These are phyloP conservation scores for Halcyon badia DNA, from an alignment of 2,797 vertebrate genomes.

Conservation along the genomic window DNA sequence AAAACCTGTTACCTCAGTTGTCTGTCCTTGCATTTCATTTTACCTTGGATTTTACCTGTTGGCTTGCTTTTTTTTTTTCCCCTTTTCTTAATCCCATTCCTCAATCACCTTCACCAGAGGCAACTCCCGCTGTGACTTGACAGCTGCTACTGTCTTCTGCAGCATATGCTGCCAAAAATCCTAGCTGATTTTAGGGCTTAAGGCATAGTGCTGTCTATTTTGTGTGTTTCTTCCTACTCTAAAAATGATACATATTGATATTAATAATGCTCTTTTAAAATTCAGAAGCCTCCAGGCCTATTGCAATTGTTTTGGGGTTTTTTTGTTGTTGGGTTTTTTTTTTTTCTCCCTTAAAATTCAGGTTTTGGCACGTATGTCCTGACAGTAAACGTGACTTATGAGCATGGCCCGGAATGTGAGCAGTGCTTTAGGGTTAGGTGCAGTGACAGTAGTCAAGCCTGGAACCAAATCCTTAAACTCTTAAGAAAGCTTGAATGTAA, in stretches of 20 bases:
- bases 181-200: neutral
- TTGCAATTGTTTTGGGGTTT: neutral
- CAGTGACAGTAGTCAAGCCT: neutral
- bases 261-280: neutral
- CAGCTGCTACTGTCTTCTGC: conserved; percentile 40
- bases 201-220: conserved; percentile 17
- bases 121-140: conserved; percentile 29
- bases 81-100: neutral
- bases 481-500: neutral
- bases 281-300: neutral
- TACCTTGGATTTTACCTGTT: neutral
- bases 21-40: neutral
- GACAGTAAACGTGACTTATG: neutral
- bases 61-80: neutral
- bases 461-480: neutral
- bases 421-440: neutral
- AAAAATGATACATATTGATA: neutral
- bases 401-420: fast-evolving
- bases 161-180: conserved; percentile 20
- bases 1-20: neutral
- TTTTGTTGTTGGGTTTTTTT: neutral
- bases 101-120: conserved; percentile 18
- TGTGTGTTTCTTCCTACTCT: neutral
- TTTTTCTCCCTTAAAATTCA: neutral
- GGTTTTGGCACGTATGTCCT: neutral